Conservation (phyloP, 2,797 vertebrate species). For the Euthynnus affinis region DNA sequence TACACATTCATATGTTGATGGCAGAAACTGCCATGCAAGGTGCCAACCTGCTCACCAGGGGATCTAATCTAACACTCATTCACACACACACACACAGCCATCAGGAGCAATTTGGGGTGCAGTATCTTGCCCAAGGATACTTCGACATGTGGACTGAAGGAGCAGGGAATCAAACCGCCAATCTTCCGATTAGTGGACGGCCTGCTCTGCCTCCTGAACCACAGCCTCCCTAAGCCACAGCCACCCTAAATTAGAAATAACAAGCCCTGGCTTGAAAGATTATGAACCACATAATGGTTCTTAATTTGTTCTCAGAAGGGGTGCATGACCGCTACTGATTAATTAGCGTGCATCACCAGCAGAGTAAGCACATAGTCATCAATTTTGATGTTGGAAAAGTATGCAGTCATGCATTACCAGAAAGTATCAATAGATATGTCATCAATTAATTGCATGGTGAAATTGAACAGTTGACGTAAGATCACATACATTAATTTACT, state of each 20-base stretch:
- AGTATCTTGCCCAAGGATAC: too few relatives aligned
- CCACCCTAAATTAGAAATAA: conserved; percentile 21
- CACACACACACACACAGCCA: too few relatives aligned
- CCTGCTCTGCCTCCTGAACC: too few relatives aligned
- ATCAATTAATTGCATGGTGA: conserved; percentile 30
- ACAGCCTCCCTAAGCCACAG: too few relatives aligned
- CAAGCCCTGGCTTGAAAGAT: conserved; percentile 45
- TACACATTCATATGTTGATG: too few relatives aligned
- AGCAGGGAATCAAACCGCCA: too few relatives aligned
- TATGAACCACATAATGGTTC: conserved; percentile 62
- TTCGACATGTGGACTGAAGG: too few relatives aligned
- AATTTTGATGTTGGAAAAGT: conserved; percentile 39
- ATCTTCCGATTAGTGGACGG: too few relatives aligned
- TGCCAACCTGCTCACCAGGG: too few relatives aligned
- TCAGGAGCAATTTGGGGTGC: too few relatives aligned
- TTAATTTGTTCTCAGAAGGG: conserved; percentile 59
- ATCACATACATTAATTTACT: background rate
- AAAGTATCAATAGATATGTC: conserved; percentile 46
- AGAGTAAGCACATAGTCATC: conserved; percentile 48
- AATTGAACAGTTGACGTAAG: background rate
- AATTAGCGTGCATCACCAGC: conserved; percentile 53
- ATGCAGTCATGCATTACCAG: conserved; percentile 26
- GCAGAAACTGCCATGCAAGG: too few relatives aligned
- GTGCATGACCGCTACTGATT: conserved; percentile 50
- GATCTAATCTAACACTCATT: too few relatives aligned